These are phyloP conservation scores for Schizopygopsis malacanthus DNA, from an alignment of 2,797 vertebrate species.

Conservation along the genomic window DNA sequence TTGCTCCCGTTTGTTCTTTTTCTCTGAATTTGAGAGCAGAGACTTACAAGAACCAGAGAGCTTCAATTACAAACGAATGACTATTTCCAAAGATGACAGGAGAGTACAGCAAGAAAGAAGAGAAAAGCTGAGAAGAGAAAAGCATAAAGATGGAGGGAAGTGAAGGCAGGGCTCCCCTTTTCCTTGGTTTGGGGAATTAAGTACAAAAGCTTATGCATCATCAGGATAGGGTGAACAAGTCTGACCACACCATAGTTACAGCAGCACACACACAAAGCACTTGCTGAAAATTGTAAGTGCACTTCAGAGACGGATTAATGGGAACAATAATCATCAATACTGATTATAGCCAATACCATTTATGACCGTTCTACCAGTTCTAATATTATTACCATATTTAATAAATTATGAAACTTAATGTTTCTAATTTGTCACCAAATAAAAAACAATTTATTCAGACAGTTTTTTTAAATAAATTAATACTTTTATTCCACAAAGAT, in stretches of 20 bases:
- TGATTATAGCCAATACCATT: background rate
- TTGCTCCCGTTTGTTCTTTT: conserved; percentile 18
- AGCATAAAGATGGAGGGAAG: background rate
- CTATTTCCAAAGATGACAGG: conserved; percentile 71
- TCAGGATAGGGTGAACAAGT: conserved; percentile 20
- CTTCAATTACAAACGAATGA: conserved; percentile 83
- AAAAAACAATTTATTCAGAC: background rate
- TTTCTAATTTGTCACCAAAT: background rate
- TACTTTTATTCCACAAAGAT: background rate
- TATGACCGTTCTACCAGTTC: background rate
- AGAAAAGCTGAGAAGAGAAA: background rate
- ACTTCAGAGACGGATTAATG: background rate
- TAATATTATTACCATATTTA: background rate
- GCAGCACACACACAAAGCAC: conserved; percentile 9
- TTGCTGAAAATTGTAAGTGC: background rate
- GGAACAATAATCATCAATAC: background rate
- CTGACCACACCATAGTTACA: conserved; percentile 22
- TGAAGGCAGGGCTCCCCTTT: conserved; percentile 4
- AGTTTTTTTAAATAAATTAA: background rate
- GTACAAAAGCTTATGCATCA: conserved; percentile 44
- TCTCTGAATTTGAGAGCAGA: conserved; percentile 36
- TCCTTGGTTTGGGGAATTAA: conserved; percentile 27
- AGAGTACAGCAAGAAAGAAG: background rate
- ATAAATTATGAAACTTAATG: background rate
- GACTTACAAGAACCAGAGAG: conserved; percentile 65